phyloP scores from a whole-genome alignment of 2,797 vertebrate species.

The Distichodus sexfasciatus region DNA sequence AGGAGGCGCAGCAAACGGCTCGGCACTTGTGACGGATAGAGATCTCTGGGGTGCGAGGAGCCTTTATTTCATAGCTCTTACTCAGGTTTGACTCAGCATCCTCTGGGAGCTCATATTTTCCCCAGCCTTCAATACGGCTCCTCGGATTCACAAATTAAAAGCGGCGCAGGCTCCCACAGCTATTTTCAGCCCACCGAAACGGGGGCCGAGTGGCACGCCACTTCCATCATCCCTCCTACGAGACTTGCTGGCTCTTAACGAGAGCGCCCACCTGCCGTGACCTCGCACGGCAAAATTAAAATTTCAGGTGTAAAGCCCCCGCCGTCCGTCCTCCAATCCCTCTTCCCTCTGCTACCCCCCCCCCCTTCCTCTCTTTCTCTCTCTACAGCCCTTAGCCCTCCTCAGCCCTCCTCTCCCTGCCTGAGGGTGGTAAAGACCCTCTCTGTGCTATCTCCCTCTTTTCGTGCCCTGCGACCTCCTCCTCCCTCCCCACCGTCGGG shows the following conservation, averaged over 20 bases:
- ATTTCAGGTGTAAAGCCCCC: constrained; percentile 60
- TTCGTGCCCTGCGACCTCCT: background rate
- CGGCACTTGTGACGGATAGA: constrained; percentile 33
- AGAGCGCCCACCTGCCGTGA: constrained; percentile 48
- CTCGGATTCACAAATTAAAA: constrained; percentile 60
- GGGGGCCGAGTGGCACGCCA: constrained; percentile 58
- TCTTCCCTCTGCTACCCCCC: constrained; percentile 13
- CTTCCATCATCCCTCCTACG: constrained; percentile 60
- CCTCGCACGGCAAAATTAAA: constrained; percentile 53
- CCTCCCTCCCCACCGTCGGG: background rate
- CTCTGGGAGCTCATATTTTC: constrained; percentile 48
- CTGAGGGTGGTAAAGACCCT: constrained; percentile 43
- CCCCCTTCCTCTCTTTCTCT: constrained; percentile 18
- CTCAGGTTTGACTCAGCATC: constrained; percentile 49
- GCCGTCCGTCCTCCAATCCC: constrained; percentile 32
- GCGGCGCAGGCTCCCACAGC: constrained; percentile 50
- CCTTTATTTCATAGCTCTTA: constrained; percentile 40
- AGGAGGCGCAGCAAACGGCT: constrained; percentile 23
- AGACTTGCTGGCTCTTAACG: constrained; percentile 49
- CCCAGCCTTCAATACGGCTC: constrained; percentile 35
- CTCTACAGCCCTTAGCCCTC: constrained; percentile 26
- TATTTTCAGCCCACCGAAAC: constrained; percentile 58
- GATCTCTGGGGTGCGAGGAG: constrained; percentile 15
- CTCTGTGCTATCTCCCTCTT: constrained; percentile 18
- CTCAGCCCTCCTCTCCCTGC: constrained; percentile 8